Percentiles rank a stretch among this genome's conserved stretches.
phyloP scores from a whole-genome alignment of 2,797 vertebrate species.

The Nothura maculosa region DNA sequence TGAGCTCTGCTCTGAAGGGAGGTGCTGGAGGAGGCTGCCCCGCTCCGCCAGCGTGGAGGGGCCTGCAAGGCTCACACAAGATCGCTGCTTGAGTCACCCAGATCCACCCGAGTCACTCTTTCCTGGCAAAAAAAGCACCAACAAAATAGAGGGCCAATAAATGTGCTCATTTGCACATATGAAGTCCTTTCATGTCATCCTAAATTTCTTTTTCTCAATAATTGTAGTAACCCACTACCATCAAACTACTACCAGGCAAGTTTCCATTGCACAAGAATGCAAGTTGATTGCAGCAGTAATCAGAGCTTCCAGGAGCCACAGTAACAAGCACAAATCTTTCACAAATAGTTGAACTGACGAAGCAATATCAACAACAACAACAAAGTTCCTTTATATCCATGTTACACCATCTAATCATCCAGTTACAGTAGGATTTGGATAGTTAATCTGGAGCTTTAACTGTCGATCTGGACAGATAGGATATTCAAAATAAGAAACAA shows the following conservation, averaged over 20 bases:
- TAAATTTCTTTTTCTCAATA: not conserved
- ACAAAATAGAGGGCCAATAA: not conserved
- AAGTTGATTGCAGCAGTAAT: not conserved
- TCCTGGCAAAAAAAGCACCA: not conserved
- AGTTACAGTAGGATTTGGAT: not conserved
- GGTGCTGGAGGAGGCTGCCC: not conserved
- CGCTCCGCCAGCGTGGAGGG: not conserved
- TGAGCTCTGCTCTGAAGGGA: not conserved
- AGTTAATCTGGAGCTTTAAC: not conserved
- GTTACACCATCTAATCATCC: not conserved
- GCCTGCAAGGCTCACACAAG: not conserved
- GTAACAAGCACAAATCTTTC: not conserved
- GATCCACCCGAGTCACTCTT: not conserved
- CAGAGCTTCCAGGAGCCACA: not conserved
- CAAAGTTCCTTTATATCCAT: not conserved
- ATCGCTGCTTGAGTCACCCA: not conserved
- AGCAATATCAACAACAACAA: not conserved
- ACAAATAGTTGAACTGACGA: not conserved
- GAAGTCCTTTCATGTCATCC: not conserved
- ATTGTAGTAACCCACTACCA: not conserved
- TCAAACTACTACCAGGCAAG: not conserved
- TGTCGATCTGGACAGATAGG: not conserved
- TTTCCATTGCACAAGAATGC: not conserved
- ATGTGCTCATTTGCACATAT: not conserved
- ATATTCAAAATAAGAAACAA: not conserved